Evolutionary conservation across 30 jellyfish, hydroid and myxozoan species (phyloP), one percentile per base, ranked within the genome.

Genomic region (Turritopsis dohrnii): DNA sequence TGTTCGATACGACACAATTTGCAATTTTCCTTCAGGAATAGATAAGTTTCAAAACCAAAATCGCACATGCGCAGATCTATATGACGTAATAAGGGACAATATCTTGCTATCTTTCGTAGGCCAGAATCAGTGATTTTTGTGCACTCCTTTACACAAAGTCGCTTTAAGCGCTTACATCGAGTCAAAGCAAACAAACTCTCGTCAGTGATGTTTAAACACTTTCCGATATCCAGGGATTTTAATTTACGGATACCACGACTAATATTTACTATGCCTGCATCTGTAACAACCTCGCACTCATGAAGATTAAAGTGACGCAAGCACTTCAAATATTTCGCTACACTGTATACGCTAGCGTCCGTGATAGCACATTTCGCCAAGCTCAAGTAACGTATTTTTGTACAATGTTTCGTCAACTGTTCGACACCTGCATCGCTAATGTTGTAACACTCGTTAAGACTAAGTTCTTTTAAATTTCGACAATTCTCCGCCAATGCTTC

Each of bases 321-420:
- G 65, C 79, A 81, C 76, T 77, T 76, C 79, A 89, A 83, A 66
- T 82, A 83, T 80, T 72, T 79, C 24, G 95, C 93, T 52, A 90
- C 73, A 79, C 75, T 53, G 74, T 83, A 73, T 71, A 90, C 82
- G 30, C 90, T 86, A 1, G 77, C 90, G 79, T 90, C 96, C 0
- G 96, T 81, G 22, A 90, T 83, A 26, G 89, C 74, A 53, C 97
- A 90, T 79, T 86, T 86, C 52, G 97, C 97, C 80, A 90, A 79
- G 79, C 97, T 86, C 53, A 90, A 76, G 72, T 90, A 86, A 17
- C 97, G 87, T 86, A 90, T 52, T 18, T 83, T 90, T 69, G 82
- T 84, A 75, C 97, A 86, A 53, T 79, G 75, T 83, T 86, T 83
- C 53, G 84, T 75, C 3, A 90, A 71, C 26, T 54, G 71, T 29